Evolutionary conservation across 2,113 vertebrate genomes (phyloP).

Genomic region (Corythoichthys haematopterus): DNA sequence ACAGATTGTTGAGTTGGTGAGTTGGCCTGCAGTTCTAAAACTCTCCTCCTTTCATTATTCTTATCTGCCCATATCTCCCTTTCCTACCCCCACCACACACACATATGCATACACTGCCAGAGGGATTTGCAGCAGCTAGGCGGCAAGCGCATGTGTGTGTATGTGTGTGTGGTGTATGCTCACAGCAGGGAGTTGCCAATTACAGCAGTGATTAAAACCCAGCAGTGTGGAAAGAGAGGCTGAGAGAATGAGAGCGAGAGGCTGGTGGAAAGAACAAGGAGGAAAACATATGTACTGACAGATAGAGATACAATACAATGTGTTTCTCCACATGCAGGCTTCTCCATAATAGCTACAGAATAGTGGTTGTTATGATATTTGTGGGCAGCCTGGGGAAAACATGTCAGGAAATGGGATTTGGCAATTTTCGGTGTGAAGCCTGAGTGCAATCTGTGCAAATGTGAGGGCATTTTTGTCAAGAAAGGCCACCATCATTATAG

Average conservation of each 20-base stretch:
- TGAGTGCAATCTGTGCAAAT: slow-evolving; percentile 16
- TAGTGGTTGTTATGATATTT: slow-evolving; percentile 27
- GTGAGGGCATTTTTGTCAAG: slow-evolving; percentile 22
- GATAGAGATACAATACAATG: slow-evolving; percentile 28
- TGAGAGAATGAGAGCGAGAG: slow-evolving; percentile 18
- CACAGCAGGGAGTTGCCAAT: slow-evolving; percentile 78
- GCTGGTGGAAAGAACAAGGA: slow-evolving; percentile 29
- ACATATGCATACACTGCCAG: slow-evolving; percentile 45
- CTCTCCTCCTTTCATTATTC: slow-evolving; percentile 67
- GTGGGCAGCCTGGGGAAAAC: slow-evolving; percentile 23
- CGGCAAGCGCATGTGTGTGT: slow-evolving; percentile 20
- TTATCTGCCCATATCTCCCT: slow-evolving; percentile 64
- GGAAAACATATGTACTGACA: slow-evolving; percentile 29
- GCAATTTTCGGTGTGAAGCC: slow-evolving; percentile 24
- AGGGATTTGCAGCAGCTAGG: slow-evolving; percentile 58
- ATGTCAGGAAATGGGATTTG: slow-evolving; percentile 32
- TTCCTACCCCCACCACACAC: slow-evolving; percentile 49
- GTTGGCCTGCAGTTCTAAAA: slow-evolving; percentile 71
- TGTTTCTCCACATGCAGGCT: slow-evolving; percentile 28
- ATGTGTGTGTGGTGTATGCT: slow-evolving; percentile 29
- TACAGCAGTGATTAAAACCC: slow-evolving; percentile 79
- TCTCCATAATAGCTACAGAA: slow-evolving; percentile 24
- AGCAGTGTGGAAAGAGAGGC: slow-evolving; percentile 57
- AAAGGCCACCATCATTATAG: slow-evolving; percentile 33
- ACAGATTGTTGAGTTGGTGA: slow-evolving; percentile 66